A percentile compares a stretch with the other conserved stretches of the same genome.
Evolutionary conservation across 2,888 invertebrate species (phyloP).

Genomic region (Argyresthia albistria): DNA sequence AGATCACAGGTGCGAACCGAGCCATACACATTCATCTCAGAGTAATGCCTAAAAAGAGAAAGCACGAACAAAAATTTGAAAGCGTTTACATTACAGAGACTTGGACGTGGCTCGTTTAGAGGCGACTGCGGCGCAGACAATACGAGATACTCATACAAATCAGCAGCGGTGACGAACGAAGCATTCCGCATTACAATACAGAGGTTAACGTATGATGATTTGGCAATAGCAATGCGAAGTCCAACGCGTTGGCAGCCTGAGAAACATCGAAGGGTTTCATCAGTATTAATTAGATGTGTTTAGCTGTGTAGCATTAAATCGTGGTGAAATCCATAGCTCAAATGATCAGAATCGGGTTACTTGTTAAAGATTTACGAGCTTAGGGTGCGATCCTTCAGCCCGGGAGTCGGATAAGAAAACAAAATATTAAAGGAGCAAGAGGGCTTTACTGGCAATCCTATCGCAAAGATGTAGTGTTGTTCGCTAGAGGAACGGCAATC

Average conservation of each 20-base stretch:
- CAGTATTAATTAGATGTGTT: too few relatives aligned
- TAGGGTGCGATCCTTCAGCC: not conserved
- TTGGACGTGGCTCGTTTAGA: conserved; percentile 38
- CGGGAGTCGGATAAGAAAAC: not conserved
- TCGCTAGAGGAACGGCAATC: conserved; percentile 28
- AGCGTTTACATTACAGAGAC: conserved; percentile 35
- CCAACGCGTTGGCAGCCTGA: not conserved
- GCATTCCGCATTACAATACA: conserved; percentile 46
- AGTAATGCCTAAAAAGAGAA: conserved; percentile 32
- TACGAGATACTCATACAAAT: conserved; percentile 43
- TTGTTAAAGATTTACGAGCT: too few relatives aligned
- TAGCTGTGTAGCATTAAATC: too few relatives aligned
- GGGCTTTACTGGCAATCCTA: not conserved
- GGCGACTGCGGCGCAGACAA: conserved; percentile 38
- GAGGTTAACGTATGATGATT: not conserved
- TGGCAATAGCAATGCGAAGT: not conserved
- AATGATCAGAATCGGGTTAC: too few relatives aligned
- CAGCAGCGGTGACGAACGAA: conserved; percentile 28
- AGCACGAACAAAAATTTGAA: conserved; percentile 43
- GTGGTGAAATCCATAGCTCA: too few relatives aligned
- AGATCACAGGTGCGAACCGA: too few relatives aligned
- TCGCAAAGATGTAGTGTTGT: conserved; percentile 14
- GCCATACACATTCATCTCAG: too few relatives aligned
- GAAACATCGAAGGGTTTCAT: too few relatives aligned
- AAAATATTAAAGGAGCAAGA: not conserved